Evolutionary conservation across 1,140 invertebrate species (phyloP), one percentile per base, ranked within the genome.

Genomic region (Mizuhopecten yessoensis): DNA sequence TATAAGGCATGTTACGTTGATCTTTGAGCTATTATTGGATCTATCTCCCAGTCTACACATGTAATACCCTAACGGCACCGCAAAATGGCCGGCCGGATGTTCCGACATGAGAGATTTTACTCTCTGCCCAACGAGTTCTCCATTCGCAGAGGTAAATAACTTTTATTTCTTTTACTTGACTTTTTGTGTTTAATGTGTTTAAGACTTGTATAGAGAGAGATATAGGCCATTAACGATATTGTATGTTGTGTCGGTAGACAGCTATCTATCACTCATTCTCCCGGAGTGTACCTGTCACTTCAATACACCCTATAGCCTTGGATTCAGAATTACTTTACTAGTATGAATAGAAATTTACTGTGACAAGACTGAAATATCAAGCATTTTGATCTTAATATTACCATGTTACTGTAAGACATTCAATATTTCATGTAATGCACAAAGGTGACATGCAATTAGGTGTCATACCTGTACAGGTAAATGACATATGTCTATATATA

Each of bases 21-120:
- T 75, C 57, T 75, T n/a, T 5, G n/a, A 29, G 57, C 23, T 75
- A 75, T 75, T 75, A 75, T n/a, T 75, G 57, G 57, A 75, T n/a
- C 57, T 39, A 39, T 39, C 36, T 39, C 13, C 5, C 13, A 5
- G 5, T 39, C 36, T 29, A 75, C 57, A 75, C 57, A 75, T 75
- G 57, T 75, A 75, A 75, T 75, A 75, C 17, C 15, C 0, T 17
- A 13, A 45, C 17, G 5, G 13, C 36, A 1, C 11, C n/a, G 17
- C 57, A 75, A 75, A n/a, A 75, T 75, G 57, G 57, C 57, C 57
- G 57, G 57, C 23, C 57, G 57, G 57, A 75, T 75, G 57, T 75
- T 75, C 57, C 23, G 57, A 75, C 57, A 75, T 17, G 57, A 75
- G 17, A 75, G 57, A 29, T 75, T 75, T 75, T 75, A 75, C 23